Percentiles rank a stretch among this genome's conserved stretches.
These are phyloP conservation scores for Tenthredo livida DNA, from an alignment of 2,888 invertebrate genomes.

Conservation along the genomic window DNA sequence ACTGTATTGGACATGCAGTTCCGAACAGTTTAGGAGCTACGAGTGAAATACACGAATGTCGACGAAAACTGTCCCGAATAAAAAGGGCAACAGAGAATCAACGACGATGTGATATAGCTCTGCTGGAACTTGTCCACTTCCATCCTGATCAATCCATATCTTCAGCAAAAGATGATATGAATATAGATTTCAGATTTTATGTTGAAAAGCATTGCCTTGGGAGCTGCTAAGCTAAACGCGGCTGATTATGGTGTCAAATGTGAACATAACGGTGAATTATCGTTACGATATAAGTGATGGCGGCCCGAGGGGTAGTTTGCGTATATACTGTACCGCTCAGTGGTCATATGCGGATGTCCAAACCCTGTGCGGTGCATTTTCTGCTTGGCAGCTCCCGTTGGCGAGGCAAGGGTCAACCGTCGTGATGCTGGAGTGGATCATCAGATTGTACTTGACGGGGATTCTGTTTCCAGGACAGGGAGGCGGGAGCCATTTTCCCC, in stretches of 20 bases:
- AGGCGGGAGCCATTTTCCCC: slow-evolving; percentile 63
- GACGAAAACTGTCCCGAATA: neutral
- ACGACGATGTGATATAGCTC: slow-evolving; percentile 5
- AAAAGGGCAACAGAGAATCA: neutral
- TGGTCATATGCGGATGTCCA: slow-evolving; percentile 55
- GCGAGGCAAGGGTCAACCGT: slow-evolving; percentile 65
- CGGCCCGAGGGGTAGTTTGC: slow-evolving; percentile 64
- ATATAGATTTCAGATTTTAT: neutral
- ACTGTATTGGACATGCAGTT: neutral
- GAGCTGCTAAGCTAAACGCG: slow-evolving; percentile 66
- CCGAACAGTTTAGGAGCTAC: neutral
- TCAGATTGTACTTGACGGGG: slow-evolving; percentile 71
- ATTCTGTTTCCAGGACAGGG: slow-evolving; percentile 72
- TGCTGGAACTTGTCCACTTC: slow-evolving; percentile 26
- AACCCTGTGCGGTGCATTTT: neutral
- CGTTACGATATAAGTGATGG: slow-evolving; percentile 63
- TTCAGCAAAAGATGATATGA: neutral
- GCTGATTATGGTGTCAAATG: slow-evolving; percentile 62
- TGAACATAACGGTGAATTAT: slow-evolving; percentile 61
- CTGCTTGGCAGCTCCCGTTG: slow-evolving; percentile 68
- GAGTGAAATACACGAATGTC: neutral
- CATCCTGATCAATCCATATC: neutral
- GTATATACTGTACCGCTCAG: slow-evolving; percentile 60
- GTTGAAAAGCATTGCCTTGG: slow-evolving; percentile 54
- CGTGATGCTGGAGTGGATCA: slow-evolving; percentile 73